Evolutionary conservation across 92 coral and sea anemone genomes (phyloP).

Genomic region (Siderastrea siderea): DNA sequence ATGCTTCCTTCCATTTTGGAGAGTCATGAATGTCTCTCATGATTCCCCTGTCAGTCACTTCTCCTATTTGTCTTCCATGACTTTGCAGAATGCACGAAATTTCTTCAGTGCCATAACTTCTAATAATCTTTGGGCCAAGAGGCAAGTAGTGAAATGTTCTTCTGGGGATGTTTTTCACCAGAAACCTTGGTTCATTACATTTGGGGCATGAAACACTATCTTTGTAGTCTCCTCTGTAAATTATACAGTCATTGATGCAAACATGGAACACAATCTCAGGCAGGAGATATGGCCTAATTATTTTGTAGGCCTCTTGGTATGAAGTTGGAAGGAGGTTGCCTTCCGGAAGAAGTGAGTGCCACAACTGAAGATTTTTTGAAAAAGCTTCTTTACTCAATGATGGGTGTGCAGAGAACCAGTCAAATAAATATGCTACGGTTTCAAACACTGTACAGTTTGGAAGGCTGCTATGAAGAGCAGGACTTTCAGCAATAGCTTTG

Average conservation of each 20-base stretch:
- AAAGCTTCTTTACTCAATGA: conserved; percentile 69
- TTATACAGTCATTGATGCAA: conserved; percentile 57
- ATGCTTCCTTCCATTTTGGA: conserved; percentile 36
- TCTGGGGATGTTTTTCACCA: too few relatives aligned
- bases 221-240: conserved; percentile 44
- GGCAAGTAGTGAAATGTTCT: too few relatives aligned
- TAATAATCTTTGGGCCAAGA: too few relatives aligned
- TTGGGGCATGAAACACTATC: conserved; percentile 15
- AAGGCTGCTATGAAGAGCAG: conserved; percentile 21
- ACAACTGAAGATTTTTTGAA: conserved; percentile 40
- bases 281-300: conserved; percentile 47
- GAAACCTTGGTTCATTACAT: conserved; percentile 43
- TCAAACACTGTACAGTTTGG: conserved; percentile 17
- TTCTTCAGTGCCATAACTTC: too few relatives aligned
- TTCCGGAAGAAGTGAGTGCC: conserved; percentile 55
- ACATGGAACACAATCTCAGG: conserved; percentile 50
- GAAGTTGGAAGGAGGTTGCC: conserved; percentile 54
- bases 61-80: neutral
- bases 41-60: too few relatives aligned
- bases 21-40: conserved; percentile 18
- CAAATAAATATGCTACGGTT: conserved; percentile 39
- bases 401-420: conserved; percentile 61
- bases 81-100: neutral
- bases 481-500: conserved; percentile 33
- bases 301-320: conserved; percentile 37